Percentiles rank a stretch among this genome's conserved stretches.
Conservation (phyloP, 2,797 vertebrate genomes). For the Odontamblyopus rebecca region DNA sequence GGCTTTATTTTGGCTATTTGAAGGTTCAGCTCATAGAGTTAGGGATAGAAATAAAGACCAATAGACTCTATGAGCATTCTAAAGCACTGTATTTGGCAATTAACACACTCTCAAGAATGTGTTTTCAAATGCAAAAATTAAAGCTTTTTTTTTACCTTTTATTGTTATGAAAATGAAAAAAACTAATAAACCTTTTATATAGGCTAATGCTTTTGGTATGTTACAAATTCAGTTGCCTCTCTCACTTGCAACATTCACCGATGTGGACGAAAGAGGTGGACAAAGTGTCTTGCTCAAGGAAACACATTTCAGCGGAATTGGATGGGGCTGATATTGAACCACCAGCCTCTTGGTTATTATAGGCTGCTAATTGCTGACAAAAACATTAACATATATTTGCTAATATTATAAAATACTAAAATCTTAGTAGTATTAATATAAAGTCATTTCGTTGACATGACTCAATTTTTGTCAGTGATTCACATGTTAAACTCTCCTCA, state of each 20-base stretch:
- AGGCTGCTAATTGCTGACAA: background rate
- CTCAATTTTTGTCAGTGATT: background rate
- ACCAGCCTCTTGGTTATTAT: background rate
- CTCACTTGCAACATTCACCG: background rate
- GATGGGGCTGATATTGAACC: background rate
- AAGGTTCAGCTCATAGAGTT: slow-evolving; percentile 58
- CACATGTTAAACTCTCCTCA: background rate
- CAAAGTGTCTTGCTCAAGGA: background rate
- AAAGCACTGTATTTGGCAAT: slow-evolving; percentile 57
- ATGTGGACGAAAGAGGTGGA: background rate
- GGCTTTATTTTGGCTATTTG: slow-evolving; percentile 40
- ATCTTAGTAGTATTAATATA: background rate
- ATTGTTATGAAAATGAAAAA: too few species aligned
- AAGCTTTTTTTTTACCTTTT: background rate
- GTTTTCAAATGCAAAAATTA: too few species aligned
- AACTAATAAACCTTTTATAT: too few species aligned
- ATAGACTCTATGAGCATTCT: slow-evolving; percentile 39
- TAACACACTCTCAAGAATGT: slow-evolving; percentile 46
- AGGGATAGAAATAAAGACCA: slow-evolving; percentile 28
- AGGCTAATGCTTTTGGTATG: background rate
- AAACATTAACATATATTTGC: background rate
- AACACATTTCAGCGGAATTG: background rate
- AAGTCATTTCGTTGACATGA: background rate
- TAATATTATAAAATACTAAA: background rate
- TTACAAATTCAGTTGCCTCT: background rate